These are phyloP conservation scores for Chascanopsetta lugubris DNA, from an alignment of 2,113 vertebrate genomes.

Conservation along the genomic window DNA sequence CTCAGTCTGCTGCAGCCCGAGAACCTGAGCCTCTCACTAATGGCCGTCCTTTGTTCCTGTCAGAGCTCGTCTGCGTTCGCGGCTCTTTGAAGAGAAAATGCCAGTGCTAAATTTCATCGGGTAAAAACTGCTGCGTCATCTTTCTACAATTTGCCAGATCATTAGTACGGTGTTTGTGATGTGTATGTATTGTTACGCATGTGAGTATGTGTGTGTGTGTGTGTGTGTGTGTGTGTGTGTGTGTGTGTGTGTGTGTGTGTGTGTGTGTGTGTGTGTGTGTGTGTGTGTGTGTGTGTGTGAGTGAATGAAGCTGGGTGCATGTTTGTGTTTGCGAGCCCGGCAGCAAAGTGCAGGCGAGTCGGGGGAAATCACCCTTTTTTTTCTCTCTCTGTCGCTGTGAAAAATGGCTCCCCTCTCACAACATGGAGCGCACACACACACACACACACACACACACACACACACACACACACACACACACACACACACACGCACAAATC, in stretches of 20 bases:
- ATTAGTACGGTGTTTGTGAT: constrained; percentile 36
- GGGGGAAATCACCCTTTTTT: constrained; percentile 60
- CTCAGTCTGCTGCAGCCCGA: constrained; percentile 49
- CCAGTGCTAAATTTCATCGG: constrained; percentile 37
- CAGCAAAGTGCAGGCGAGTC: constrained; percentile 53
- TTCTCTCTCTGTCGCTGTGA: constrained; percentile 54
- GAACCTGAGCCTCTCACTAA: constrained; percentile 57
- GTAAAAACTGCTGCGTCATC: constrained; percentile 56
- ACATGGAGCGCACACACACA: constrained; percentile 23
- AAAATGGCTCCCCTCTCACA: constrained; percentile 50
- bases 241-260: background rate
- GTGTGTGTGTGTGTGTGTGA: background rate
- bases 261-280: background rate
- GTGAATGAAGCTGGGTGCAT: background rate
- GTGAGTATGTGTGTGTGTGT: too few species aligned
- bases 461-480: constrained; percentile 15
- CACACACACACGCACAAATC: constrained; percentile 7
- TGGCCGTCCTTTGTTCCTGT: constrained; percentile 72
- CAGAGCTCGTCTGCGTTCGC: constrained; percentile 49
- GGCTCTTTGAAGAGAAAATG: constrained; percentile 39
- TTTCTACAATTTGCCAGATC: constrained; percentile 30
- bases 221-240: background rate
- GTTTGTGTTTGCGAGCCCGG: constrained; percentile 7
- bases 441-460: background rate
- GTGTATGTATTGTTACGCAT: too few species aligned